A percentile compares a stretch with the other conserved stretches of the same genome.
Evolutionary conservation across 2,888 invertebrate genomes (phyloP).

Genomic region (Drosophila robusta): DNA sequence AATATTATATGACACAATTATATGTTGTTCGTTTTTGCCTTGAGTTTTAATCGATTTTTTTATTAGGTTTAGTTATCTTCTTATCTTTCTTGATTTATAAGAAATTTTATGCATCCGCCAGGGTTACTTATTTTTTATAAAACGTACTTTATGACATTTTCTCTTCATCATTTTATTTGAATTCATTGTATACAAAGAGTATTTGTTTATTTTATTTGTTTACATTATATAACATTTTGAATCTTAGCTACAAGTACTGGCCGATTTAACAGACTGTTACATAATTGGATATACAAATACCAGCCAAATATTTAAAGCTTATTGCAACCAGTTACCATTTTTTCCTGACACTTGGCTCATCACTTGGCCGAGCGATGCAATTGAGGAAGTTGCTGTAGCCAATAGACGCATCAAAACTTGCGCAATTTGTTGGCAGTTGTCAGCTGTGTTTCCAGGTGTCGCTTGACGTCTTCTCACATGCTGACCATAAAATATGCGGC

Average conservation of each 20-base stretch:
- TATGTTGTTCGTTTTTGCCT: neutral
- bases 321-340: constrained; percentile 10
- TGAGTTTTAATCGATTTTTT: neutral
- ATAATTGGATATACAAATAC: neutral
- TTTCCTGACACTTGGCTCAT: constrained; percentile 6
- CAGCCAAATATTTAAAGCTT: constrained; percentile 13
- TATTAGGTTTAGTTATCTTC: neutral
- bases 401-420: constrained; percentile 39
- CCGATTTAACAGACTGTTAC: too few relatives aligned
- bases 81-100: too few relatives aligned
- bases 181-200: too few relatives aligned
- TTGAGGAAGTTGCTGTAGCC: constrained; percentile 35
- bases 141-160: too few relatives aligned
- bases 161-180: too few relatives aligned
- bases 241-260: too few relatives aligned
- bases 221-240: too few relatives aligned
- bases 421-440: constrained; percentile 39
- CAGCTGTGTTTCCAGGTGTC: constrained; percentile 12
- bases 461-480: constrained; percentile 27
- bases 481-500: constrained; percentile 35
- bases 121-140: too few relatives aligned
- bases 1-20: neutral
- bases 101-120: too few relatives aligned
- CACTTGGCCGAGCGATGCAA: constrained; percentile 9
- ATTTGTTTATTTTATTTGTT: too few relatives aligned